A percentile compares a stretch with the other conserved stretches of the same genome.
Evolutionary conservation across 2,888 invertebrate species (phyloP).

Genomic region (Spisula subtruncata): DNA sequence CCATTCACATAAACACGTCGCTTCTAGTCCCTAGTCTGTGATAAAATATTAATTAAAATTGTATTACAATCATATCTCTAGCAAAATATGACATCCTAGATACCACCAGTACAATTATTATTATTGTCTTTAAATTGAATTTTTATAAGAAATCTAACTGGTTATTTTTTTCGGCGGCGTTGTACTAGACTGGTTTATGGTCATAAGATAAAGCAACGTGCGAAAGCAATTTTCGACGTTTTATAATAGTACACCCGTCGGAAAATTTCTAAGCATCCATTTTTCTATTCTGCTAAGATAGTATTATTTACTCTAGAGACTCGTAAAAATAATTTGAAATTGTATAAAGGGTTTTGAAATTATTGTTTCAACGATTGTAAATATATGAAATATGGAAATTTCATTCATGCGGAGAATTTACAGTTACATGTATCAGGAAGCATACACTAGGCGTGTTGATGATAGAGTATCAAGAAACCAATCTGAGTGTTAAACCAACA

Average conservation of each 20-base stretch:
- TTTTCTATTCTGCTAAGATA: neutral
- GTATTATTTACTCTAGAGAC: neutral
- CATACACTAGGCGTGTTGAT: neutral
- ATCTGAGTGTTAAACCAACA: neutral
- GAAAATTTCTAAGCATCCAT: neutral
- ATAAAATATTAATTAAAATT: neutral
- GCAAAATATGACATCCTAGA: conserved; percentile 6
- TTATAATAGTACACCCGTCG: neutral
- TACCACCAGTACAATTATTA: neutral
- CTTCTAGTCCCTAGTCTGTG: neutral
- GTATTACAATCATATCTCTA: neutral
- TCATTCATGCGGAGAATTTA: conserved; percentile 15
- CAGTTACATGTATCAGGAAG: conserved; percentile 15
- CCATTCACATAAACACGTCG: neutral
- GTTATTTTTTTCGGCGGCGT: neutral
- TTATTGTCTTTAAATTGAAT: neutral
- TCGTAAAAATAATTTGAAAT: conserved; percentile 42
- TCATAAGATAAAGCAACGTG: conserved; percentile 42
- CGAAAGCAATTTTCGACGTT: conserved; percentile 29
- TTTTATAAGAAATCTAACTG: neutral
- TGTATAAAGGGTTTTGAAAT: conserved; percentile 20
- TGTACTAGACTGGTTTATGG: conserved; percentile 39
- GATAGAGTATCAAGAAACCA: neutral
- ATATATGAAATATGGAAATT: conserved; percentile 27
- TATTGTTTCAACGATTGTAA: conserved; percentile 17